These are phyloP conservation scores for Chionomys nivalis DNA, from an alignment of 2,113 vertebrate genomes.

Conservation along the genomic window DNA sequence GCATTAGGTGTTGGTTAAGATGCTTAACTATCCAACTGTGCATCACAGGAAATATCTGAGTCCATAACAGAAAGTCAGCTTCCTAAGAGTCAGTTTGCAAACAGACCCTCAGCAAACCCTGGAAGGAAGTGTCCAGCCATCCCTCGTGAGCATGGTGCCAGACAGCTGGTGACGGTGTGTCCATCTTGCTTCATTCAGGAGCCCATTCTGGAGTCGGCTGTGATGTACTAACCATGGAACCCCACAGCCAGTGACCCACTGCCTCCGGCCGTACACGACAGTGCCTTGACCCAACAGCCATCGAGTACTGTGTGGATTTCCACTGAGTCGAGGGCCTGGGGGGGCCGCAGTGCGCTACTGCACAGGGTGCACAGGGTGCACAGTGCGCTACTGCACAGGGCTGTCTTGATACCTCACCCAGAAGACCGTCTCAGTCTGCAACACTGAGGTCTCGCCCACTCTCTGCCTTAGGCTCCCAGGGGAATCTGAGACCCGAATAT, in stretches of 20 bases:
- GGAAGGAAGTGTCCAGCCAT: neutral
- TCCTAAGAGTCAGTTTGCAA: neutral
- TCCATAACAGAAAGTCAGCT: neutral
- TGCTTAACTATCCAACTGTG: neutral
- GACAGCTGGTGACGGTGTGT: neutral
- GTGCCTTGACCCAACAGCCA: conserved; percentile 97
- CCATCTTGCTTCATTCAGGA: conserved; percentile 83
- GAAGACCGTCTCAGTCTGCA: conserved; percentile 84
- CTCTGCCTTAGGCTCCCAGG: conserved; percentile 88
- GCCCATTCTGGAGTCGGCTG: conserved; percentile 87
- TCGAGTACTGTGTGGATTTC: conserved; percentile 80
- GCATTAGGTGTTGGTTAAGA: neutral
- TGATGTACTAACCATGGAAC: conserved; percentile 87
- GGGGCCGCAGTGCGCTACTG: conserved; percentile 81
- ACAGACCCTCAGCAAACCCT: neutral
- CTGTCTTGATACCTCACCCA: conserved; percentile 87
- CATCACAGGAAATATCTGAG: neutral
- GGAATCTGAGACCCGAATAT: conserved; percentile 82
- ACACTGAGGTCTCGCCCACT: conserved; percentile 82
- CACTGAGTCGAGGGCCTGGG: conserved; percentile 86
- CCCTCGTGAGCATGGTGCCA: neutral
- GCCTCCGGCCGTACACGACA: conserved; percentile 90
- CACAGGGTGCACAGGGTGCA: conserved; percentile 69
- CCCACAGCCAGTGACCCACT: conserved; percentile 91
- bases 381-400: conserved; percentile 82